Evolutionary conservation across 2,797 vertebrate species (phyloP).

Genomic region (Dromococcyx pavoninus): DNA sequence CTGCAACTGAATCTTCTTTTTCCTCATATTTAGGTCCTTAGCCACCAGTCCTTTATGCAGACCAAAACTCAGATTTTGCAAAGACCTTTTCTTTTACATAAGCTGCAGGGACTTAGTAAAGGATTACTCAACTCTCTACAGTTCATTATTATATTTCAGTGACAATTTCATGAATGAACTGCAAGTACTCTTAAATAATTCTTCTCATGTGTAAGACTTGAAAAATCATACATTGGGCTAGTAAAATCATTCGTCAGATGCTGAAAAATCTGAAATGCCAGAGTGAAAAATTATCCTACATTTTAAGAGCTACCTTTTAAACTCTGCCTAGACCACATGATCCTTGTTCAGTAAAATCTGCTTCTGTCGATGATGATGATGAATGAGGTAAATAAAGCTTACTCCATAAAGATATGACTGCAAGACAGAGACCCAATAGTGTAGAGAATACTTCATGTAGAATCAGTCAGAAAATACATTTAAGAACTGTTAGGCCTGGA

Average conservation of each 20-base stretch:
- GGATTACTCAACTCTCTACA: neutral
- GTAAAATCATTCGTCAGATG: neutral
- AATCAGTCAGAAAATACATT: neutral
- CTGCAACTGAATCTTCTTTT: neutral
- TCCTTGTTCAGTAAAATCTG: neutral
- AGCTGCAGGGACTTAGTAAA: neutral
- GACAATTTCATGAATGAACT: neutral
- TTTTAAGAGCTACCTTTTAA: neutral
- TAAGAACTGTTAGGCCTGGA: neutral
- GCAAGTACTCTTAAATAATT: neutral
- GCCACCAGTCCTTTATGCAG: neutral
- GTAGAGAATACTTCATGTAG: neutral
- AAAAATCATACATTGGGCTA: neutral
- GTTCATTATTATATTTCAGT: neutral
- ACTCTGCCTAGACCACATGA: neutral
- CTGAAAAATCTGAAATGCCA: neutral
- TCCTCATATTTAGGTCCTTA: neutral
- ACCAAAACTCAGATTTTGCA: neutral
- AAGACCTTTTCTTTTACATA: neutral
- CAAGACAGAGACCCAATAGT: neutral
- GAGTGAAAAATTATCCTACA: neutral
- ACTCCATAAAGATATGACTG: neutral
- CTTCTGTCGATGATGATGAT: neutral
- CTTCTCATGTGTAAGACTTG: neutral
- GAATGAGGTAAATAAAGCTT: neutral